Conservation (phyloP, 2,113 vertebrate species). For the Pseudopipra pipra region DNA sequence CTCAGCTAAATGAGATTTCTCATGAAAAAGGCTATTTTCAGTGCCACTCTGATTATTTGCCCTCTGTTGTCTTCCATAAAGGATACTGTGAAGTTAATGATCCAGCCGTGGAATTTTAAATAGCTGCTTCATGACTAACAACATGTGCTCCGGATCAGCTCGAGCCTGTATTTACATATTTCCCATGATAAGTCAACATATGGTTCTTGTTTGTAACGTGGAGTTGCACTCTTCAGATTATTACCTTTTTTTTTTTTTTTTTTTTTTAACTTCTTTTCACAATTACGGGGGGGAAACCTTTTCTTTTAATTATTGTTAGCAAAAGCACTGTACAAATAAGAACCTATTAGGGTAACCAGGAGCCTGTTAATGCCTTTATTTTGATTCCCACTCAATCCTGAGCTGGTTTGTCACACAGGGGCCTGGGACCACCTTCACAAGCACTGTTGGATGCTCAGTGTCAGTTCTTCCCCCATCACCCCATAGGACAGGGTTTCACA, state of each 20-base stretch:
- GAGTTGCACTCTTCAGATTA: slow-evolving; percentile 50
- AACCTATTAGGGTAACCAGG: neutral
- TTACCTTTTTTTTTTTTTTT: neutral
- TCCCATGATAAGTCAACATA: slow-evolving; percentile 80
- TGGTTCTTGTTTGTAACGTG: slow-evolving; percentile 76
- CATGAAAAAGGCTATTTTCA: neutral
- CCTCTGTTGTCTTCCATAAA: slow-evolving; percentile 24
- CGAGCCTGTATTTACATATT: slow-evolving; percentile 76
- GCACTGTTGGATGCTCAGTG: neutral
- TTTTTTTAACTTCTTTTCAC: neutral
- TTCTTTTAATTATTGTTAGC: slow-evolving; percentile 34
- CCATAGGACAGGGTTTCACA: neutral
- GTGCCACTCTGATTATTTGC: slow-evolving; percentile 1
- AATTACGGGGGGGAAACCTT: neutral
- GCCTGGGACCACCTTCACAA: neutral
- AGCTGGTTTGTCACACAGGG: neutral
- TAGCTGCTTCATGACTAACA: slow-evolving; percentile 76
- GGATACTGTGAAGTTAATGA: slow-evolving; percentile 64
- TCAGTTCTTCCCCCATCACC: neutral
- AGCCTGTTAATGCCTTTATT: neutral
- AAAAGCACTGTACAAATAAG: neutral
- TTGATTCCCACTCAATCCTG: neutral
- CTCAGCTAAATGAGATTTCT: neutral
- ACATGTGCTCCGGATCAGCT: slow-evolving; percentile 76
- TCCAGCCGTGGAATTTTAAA: slow-evolving; percentile 48